Evolutionary conservation across 2,797 vertebrate genomes (phyloP), one percentile per base, ranked within the genome.

Genomic region (Coreius guichenoti): DNA sequence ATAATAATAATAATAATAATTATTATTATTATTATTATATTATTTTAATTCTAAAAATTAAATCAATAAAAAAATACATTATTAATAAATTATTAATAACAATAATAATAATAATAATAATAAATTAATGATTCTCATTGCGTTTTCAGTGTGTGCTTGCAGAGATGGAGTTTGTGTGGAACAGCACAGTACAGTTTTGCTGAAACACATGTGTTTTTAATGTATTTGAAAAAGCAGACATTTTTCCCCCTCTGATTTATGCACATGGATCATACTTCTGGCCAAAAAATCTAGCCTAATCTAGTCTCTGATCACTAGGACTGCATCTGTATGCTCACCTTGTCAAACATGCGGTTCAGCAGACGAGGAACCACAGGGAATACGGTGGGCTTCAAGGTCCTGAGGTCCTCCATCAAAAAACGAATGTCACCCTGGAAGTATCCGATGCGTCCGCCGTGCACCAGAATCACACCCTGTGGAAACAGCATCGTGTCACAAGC

Each of bases 361-460:
- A 99, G 92, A 39, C 98, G 96, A 1, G 98, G 98, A 65, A 99
- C 98, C 36, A 98, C 97, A 0, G 98, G 98, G 81, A 99, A 99
- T 36, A 99, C 13, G 0, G 98, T 99, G 23, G 98, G 98, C 80
- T 93, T 95, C 87, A 99, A 93, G 0, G 91, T 89, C 92, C 96
- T 96, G 85, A 99, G 94, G 90, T 99, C 98, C 58, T 99, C 97
- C 98, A 99, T 99, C 86, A 99, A 93, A 21, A 97, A 93, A 63
- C 97, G 95, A 89, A 99, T 98, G 89, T 99, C 98, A 33, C 98
- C 98, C 92, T 98, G 98, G 91, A 99, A 99, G 93, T 95, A 99
- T 87, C 98, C 98, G 83, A 99, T 98, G 74, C 96, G 95, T 87
- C 93, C 98, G 31, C 98, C 98, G 0, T 99, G 96, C 88, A 95